Base-by-base conservation (phyloP, 2,113 vertebrate genomes). In the Coptodon bakossiorum region DNA sequence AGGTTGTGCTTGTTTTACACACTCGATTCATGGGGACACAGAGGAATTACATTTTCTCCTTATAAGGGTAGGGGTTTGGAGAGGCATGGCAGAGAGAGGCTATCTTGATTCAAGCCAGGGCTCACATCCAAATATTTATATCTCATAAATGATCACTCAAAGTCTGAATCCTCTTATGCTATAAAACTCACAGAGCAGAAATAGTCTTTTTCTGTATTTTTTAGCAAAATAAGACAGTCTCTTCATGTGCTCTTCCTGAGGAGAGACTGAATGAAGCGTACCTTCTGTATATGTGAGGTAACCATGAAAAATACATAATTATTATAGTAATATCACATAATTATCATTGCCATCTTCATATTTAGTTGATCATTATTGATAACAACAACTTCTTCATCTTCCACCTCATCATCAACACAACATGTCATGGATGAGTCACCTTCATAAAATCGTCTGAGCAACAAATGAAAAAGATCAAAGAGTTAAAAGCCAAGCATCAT, bases 1-100 rank as follows among this genome's bases (percentile, higher is more conserved):
- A 89, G 80, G 84, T 95, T 95, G 95, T 96, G 95, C 95, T 96
- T 96, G 90, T 94, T 92, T 93, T 90, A 93, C 91, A 93, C 91
- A 91, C 85, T 88, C 29, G 52, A 89, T 88, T 90, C 81, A 85
- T 81, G 63, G 84, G 86, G 52, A 61, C 53, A 81, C 31, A 29
- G 54, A 84, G 84, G 86, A 87, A 84, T 88, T 17, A 82, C 56
- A 88, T 53, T 71, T 91, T 78, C 76, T 78, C 76, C 52, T 43
- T 11, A 40, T 45, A 31, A 71, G 68, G 34, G 19, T 9, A 63
- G 78, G 38, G 38, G 34, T 12, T 53, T 54, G 36, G 83, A 48
- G 84, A 76, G 45, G 78, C 85, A 88, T 86, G 73, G 80, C 59
- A 86, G 61, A 38, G 34, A 68, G 34, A 38, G 34, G 22, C 80